Evolutionary conservation across 2,113 vertebrate species (phyloP).

Genomic region (Candoia aspera): DNA sequence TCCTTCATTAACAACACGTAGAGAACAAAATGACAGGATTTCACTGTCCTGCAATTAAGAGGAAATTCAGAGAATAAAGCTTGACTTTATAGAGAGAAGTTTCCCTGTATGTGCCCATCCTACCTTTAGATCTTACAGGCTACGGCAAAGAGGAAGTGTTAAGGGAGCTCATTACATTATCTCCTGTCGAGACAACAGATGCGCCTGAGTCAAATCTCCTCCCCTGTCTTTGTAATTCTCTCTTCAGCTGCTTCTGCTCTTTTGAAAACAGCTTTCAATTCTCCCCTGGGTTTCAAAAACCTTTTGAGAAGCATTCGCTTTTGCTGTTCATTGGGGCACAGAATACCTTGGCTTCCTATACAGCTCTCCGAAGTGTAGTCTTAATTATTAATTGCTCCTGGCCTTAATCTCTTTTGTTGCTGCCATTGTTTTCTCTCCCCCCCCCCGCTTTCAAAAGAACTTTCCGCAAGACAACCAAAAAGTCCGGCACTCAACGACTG

Average conservation of each 20-base stretch:
- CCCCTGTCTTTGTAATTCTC: background rate
- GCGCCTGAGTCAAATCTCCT: background rate
- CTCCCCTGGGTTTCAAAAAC: background rate
- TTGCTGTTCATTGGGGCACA: background rate
- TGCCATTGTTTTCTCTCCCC: background rate
- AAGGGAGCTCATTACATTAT: background rate
- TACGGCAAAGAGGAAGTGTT: fast-evolving
- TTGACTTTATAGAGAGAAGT: background rate
- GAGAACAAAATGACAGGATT: background rate
- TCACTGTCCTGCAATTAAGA: background rate
- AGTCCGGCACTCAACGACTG: constrained; percentile 89
- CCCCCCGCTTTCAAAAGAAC: constrained; percentile 75
- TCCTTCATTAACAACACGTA: background rate
- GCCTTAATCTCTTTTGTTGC: background rate
- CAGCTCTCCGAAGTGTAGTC: background rate
- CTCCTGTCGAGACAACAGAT: background rate
- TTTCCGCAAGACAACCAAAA: constrained; percentile 99
- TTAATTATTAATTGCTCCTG: background rate
- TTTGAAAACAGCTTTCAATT: background rate
- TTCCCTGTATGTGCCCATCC: background rate
- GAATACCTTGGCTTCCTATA: background rate
- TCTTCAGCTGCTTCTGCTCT: background rate
- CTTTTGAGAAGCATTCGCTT: background rate
- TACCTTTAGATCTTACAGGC: background rate
- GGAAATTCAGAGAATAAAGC: background rate